Conservation (phyloP, 1,140 invertebrate genomes). For the Zaprionus taronus region DNA sequence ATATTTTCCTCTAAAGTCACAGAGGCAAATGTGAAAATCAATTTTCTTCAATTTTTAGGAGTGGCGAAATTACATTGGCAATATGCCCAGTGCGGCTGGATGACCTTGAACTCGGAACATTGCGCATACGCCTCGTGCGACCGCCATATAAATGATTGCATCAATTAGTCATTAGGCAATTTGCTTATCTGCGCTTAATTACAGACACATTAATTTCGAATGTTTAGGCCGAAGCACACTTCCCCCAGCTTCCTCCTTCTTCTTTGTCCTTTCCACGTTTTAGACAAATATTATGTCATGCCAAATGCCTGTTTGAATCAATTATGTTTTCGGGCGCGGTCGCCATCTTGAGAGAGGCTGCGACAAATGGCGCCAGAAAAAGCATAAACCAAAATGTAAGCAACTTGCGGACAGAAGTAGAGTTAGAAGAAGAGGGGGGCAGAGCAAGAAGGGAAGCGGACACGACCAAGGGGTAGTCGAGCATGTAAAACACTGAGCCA, state of each 20-base stretch:
- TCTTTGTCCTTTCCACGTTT: background rate
- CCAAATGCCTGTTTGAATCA: constrained; percentile 19
- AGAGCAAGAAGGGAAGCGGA: too few species aligned
- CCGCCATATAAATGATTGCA: constrained; percentile 22
- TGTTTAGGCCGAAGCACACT: background rate
- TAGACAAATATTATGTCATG: constrained; percentile 12
- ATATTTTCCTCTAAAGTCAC: background rate
- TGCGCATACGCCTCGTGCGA: constrained; percentile 22
- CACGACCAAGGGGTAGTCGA: background rate
- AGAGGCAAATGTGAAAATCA: background rate
- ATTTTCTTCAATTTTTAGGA: background rate
- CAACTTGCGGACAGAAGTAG: background rate
- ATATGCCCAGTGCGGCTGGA: background rate
- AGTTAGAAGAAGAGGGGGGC: background rate
- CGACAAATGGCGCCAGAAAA: constrained; percentile 4
- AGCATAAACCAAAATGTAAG: constrained; percentile 15
- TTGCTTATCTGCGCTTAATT: constrained; percentile 27
- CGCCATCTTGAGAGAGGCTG: background rate
- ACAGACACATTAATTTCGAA: constrained; percentile 15
- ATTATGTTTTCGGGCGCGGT: constrained; percentile 20
- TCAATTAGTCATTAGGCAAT: constrained; percentile 34
- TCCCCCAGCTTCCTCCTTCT: background rate
- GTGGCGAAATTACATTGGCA: background rate
- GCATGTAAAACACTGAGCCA: constrained; percentile 13
- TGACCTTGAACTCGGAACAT: constrained; percentile 7